Percentiles rank a stretch among this genome's conserved stretches.
Evolutionary conservation across 2,888 invertebrate species (phyloP).

Genomic region (Tupiocoris notatus): DNA sequence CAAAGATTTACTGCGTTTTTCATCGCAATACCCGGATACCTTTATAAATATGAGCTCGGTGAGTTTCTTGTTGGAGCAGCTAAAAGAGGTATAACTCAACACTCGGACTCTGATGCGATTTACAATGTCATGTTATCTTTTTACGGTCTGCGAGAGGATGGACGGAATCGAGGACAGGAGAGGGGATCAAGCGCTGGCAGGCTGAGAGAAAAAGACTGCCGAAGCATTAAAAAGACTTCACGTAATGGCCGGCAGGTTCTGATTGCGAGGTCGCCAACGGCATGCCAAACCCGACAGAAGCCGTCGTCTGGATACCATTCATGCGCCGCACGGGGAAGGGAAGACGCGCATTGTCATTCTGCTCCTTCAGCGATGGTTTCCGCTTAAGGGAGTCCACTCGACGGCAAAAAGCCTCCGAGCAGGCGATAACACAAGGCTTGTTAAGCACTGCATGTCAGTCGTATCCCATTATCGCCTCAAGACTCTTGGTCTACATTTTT

Average conservation of each 20-base stretch:
- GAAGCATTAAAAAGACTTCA: slow-evolving; percentile 6
- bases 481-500: slow-evolving; percentile 41
- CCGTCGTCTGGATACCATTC: slow-evolving; percentile 38
- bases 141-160: background rate
- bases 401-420: slow-evolving; percentile 15
- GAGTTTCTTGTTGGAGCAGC: no score
- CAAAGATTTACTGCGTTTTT: no score
- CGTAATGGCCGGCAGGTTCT: slow-evolving; percentile 21
- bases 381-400: slow-evolving; percentile 38
- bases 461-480: slow-evolving; percentile 43
- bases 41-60: no score
- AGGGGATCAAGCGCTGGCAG: background rate
- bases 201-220: background rate
- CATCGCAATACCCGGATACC: no score
- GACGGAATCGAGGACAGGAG: background rate
- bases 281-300: slow-evolving; percentile 32
- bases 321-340: slow-evolving; percentile 1
- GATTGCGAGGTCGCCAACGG: slow-evolving; percentile 33
- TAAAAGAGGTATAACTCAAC: background rate
- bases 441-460: slow-evolving; percentile 42
- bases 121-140: slow-evolving; percentile 2
- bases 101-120: background rate
- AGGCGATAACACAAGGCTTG: slow-evolving; percentile 28
- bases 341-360: slow-evolving; percentile 34
- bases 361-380: slow-evolving; percentile 17